Conservation (phyloP, 2,113 vertebrate genomes). For the sheep (Ovis aries) region DNA sequence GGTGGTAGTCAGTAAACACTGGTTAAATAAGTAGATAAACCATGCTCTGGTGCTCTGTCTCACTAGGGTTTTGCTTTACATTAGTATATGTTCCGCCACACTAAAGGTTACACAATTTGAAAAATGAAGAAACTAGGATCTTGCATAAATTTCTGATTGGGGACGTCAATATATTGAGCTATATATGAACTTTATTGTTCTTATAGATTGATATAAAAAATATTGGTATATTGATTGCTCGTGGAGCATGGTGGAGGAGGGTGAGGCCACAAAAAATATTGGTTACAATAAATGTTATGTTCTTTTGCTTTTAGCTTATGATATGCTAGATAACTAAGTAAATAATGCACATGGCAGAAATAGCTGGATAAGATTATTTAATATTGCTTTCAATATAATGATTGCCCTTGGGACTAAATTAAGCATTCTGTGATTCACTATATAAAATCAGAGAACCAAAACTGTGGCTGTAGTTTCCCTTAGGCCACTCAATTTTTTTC, state of each 20-base stretch:
- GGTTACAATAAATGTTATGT: not conserved
- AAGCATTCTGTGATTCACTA: constrained; percentile 4
- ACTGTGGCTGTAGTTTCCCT: not conserved
- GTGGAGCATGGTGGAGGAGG: not conserved
- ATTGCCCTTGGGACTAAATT: constrained; percentile 6
- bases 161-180: not conserved
- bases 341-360: not conserved
- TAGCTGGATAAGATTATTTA: constrained; percentile 20
- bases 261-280: not conserved
- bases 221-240: not conserved
- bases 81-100: not conserved
- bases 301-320: constrained; percentile 19
- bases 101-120: not conserved
- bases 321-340: not conserved
- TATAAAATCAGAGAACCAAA: constrained; percentile 10
- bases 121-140: not conserved
- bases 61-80: not conserved
- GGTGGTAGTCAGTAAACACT: not conserved
- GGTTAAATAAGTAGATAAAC: not conserved
- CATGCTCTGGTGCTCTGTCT: not conserved
- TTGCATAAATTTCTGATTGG: not conserved
- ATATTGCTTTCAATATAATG: constrained; percentile 31
- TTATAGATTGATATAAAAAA: not conserved
- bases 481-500: not conserved
- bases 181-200: not conserved